Base-by-base conservation (phyloP, 2,888 invertebrate genomes). In the Sminthurides aquaticus region DNA sequence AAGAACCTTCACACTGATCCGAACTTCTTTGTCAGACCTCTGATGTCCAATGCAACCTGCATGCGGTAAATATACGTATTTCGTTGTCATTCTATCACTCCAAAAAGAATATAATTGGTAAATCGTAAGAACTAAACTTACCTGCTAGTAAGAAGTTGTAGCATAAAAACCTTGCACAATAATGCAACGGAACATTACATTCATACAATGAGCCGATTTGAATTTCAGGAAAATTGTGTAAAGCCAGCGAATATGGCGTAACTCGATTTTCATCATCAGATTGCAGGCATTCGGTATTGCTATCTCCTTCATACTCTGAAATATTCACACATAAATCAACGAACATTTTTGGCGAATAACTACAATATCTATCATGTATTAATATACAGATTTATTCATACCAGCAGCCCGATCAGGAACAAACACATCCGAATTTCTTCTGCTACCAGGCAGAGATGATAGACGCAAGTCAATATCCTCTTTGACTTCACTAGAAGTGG, bases 1-100 rank as follows among this genome's bases (percentile, higher is more conserved):
- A 48, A 95, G 84, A 5, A 90, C 87, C 79, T 96, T 95, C 1
- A 94, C 89, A 65, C 95, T 95, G 29, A 97, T 92, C 43, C 96
- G 83, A 43, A 90, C 87, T 25, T 81, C 81, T 78, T 85, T 84
- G 77, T 95, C 95, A 1, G 88, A 80, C 69, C 89, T 85, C 57
- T 87, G 76, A 2, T 82, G 81, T 3, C 85, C 84, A 28, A 71
- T 74, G 52, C 77, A 70, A 1, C 74, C 74, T 72, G 34, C 2
- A 65, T n/a, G n/a, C n/a, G n/a, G n/a, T n/a, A n/a, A n/a, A n/a
- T n/a, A n/a, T n/a, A n/a, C 58, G 56, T 20, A 60, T 24, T n/a
- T 24, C 49, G 24, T 52, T 11, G n/a, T 8, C 3, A 20, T 20
- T 8, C 22, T 25, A 60, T 27, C 29, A 61, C 48, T 56, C 20